Evolutionary conservation across 64 coral and sea anemone species (phyloP), one percentile per base, ranked within the genome.

Genomic region (Hydrozoanthus tunicans): DNA sequence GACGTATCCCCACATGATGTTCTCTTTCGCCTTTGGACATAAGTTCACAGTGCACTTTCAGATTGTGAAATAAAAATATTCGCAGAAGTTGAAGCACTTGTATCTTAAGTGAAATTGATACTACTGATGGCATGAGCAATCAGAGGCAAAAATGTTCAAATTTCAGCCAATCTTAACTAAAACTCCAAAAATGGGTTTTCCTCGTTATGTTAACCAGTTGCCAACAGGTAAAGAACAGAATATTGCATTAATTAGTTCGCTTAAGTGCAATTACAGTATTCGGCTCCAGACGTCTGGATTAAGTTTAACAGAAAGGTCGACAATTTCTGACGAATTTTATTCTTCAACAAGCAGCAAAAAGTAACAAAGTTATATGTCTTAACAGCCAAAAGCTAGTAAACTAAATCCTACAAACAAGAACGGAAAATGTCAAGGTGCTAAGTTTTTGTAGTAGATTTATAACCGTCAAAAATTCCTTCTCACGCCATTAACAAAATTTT

Each of bases 101-200:
- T 72, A 20, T 17, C 52, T 73, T 27, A 7, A 59, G 12, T 74
- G 84, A 88, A 88, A 88, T 69, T 74, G 70, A 88, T 57, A 88
- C 68, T 15, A 74, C 55, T 58, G 53, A 59, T 73, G 32, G 32
- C 32, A 88, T 59, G 6, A 70, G 3, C 17, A 53, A 26, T 56
- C 7, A 14, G 7, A 88, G 51, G 69, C 23, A 8, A 63, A 27
- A 32, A 82, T 82, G 80, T 82, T 82, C 80, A 88, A 59, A 88
- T 88, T 86, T 74, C 84, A 88, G 68, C 26, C 24, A 54, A 75
- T 32, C 54, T 73, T 74, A 88, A 88, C 60, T 9, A 59, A 88
- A 88, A 88, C 57, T 58, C 84, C 84, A 59, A 88, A 88, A 88
- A 88, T 15, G 84, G 84, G 54, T 60, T 74, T 88, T 58, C 17